These are phyloP conservation scores for Suillia variegata DNA, from an alignment of 2,888 invertebrate species.

Conservation along the genomic window DNA sequence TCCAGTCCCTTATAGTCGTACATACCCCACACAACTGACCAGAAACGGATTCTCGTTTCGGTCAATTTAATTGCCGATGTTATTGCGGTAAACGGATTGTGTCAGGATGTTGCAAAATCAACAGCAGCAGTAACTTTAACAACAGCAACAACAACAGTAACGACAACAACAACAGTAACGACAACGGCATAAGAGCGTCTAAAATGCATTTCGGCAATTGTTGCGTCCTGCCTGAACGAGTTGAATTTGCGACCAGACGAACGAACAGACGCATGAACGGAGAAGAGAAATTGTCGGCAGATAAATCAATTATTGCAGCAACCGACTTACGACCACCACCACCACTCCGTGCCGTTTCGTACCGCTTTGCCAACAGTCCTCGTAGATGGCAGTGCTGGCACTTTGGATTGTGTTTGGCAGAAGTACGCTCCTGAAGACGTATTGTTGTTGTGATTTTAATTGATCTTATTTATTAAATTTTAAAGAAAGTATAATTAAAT, in stretches of 20 bases:
- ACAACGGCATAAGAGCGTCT: background rate
- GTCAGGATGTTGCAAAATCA: slow-evolving; percentile 16
- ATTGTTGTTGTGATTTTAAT: no score
- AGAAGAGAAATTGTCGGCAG: background rate
- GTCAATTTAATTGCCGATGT: slow-evolving; percentile 41
- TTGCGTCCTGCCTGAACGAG: background rate
- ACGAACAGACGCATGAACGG: background rate
- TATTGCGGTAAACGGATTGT: slow-evolving; percentile 39
- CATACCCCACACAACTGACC: no score
- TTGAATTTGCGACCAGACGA: background rate
- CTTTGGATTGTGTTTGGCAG: no score
- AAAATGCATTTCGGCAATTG: background rate
- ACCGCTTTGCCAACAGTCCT: no score
- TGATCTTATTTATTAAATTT: no score
- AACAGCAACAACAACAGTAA: background rate
- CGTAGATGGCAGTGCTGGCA: no score
- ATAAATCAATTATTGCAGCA: slow-evolving; percentile 4
- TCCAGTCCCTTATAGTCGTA: no score
- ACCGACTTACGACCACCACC: background rate
- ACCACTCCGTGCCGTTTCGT: no score
- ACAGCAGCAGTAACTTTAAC: background rate
- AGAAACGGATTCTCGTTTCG: slow-evolving; percentile 34
- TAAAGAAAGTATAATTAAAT: no score
- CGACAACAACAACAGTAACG: background rate
- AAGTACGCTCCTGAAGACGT: no score